Evolutionary conservation across 2,113 vertebrate species (phyloP).

Genomic region (Caracal caracal): DNA sequence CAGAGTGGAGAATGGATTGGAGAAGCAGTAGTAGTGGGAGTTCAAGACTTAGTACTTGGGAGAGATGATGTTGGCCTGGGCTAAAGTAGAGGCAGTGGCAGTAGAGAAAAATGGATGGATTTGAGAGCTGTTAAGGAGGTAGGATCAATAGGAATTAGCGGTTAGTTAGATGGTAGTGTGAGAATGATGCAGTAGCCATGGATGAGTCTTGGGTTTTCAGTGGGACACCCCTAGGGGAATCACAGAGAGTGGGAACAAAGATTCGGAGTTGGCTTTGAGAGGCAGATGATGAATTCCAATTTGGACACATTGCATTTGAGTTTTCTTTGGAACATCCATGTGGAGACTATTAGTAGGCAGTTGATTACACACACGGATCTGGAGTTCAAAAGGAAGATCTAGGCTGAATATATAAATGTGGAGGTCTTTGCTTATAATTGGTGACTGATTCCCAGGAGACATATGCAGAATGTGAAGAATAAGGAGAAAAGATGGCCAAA

Average conservation of each 20-base stretch:
- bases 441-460: not conserved
- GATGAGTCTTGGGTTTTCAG: constrained; percentile 7
- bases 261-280: not conserved
- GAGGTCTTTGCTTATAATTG: not conserved
- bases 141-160: not conserved
- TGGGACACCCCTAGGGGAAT: not conserved
- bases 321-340: not conserved
- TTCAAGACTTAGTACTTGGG: not conserved
- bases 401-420: not conserved
- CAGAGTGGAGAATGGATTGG: not conserved
- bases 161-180: not conserved
- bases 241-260: not conserved
- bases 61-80: not conserved
- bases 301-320: not conserved
- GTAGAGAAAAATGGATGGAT: not conserved
- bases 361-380: not conserved
- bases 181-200: not conserved
- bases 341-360: not conserved
- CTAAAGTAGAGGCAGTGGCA: not conserved
- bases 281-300: not conserved
- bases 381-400: constrained; percentile 24
- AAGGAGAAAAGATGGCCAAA: constrained; percentile 23
- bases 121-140: not conserved
- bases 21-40: not conserved
- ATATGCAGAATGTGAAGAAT: not conserved